Base-by-base conservation (phyloP, 2,888 invertebrate genomes). In the Liopterus haemorrhoidalis region DNA sequence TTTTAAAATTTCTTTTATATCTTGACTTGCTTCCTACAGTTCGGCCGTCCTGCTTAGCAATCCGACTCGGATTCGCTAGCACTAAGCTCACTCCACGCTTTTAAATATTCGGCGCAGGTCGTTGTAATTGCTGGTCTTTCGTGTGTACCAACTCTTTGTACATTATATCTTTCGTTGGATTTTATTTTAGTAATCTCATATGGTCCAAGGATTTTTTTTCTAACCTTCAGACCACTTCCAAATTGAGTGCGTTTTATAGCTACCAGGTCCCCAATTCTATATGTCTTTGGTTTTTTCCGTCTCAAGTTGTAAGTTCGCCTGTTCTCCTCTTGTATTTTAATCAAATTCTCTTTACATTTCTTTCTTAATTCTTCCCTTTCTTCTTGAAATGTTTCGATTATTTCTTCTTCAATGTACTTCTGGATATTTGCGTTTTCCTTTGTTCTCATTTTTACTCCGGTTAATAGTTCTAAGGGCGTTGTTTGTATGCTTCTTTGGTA, bases 141-240 rank as follows among this genome's bases (percentile, higher is more conserved):
- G n/a, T n/a, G n/a, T n/a, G n/a, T n/a, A n/a, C n/a, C n/a, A n/a
- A n/a, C n/a, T n/a, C n/a, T n/a, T n/a, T n/a, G n/a, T 8, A 55
- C 49, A 6, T 51, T 49, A 38, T 54, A 53, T 0, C 52, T 52
- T 41, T 53, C 38, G 20, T 52, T 48, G 5, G 52, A 40, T n/a
- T 52, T 48, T 2, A 48, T 42, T 28, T 42, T 28, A 0, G 46
- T 46, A 2, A 56, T 41, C 28, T 49, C 33, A 24, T 56, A 55
- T 4, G 54, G 53, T 3, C 54, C 55, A 18, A 55, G 38, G 25
- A 49, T 55, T 9, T 54, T 51, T 2, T 37, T 24, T 27, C 45
- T 42, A n/a, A 54, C 36, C 31, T 55, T 56, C 5, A 53, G 35
- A 2, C 53, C 52, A 2, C 54, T 30, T 5, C 53, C 55, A 22